Conservation (phyloP, 2,888 invertebrate species). For the Cantharis rufa region DNA sequence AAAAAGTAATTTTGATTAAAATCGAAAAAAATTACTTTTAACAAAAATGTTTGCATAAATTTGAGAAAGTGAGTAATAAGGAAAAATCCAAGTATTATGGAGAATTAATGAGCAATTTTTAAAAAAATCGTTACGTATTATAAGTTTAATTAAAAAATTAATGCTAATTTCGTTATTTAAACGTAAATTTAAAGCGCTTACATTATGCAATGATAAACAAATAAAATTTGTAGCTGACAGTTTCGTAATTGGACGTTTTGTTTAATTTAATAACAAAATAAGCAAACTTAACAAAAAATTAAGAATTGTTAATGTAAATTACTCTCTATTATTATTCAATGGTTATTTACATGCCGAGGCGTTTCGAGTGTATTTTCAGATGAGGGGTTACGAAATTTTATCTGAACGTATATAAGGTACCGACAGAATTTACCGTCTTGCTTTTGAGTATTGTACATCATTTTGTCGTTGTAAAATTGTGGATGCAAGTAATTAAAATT, state of each 20-base stretch:
- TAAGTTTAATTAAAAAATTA: not conserved
- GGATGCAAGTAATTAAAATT: not conserved
- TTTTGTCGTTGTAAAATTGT: not conserved
- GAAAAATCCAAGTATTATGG: not conserved
- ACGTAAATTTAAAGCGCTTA: not conserved
- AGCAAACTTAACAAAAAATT: not conserved
- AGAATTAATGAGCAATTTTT: not conserved
- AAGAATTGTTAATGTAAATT: not conserved
- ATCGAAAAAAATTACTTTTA: no score
- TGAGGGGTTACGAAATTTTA: not conserved
- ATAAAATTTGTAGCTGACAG: not conserved
- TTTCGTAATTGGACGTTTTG: conserved; percentile 1
- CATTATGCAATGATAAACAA: not conserved
- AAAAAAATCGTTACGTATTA: not conserved
- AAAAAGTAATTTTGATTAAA: no score
- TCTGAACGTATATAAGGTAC: not conserved
- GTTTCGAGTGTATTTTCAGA: not conserved
- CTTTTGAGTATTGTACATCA: not conserved
- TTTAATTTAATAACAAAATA: conserved; percentile 10
- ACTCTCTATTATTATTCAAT: not conserved
- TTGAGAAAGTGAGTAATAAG: not conserved
- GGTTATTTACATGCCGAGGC: not conserved
- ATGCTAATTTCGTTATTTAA: not conserved
- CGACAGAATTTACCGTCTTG: not conserved
- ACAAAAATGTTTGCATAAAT: not conserved